Conservation (phyloP, 2,888 invertebrate species). For the Nephrocerus scutellatus region DNA sequence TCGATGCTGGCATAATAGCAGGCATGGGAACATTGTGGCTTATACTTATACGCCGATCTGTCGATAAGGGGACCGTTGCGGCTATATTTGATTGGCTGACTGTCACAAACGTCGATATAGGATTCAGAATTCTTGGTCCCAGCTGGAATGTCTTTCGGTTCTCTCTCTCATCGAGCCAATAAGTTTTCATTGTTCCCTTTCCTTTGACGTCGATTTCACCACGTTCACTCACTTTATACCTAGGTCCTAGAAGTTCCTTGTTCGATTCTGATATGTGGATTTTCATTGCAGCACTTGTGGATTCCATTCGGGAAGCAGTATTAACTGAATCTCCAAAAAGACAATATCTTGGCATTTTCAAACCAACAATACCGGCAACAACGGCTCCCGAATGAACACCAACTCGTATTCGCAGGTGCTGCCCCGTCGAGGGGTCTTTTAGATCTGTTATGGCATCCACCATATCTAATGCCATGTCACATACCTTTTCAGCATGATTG, state of each 20-base stretch:
- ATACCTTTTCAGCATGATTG: conserved; percentile 86
- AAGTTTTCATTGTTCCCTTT: conserved; percentile 85
- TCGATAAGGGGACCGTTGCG: conserved; percentile 1
- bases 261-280: conserved; percentile 92
- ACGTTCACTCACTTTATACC: conserved; percentile 68
- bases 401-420: conserved; percentile 74
- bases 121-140: conserved; percentile 31
- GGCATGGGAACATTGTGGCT: conserved; percentile 26
- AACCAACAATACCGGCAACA: conserved; percentile 87
- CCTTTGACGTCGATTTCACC: conserved; percentile 87
- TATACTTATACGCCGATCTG: conserved; percentile 29
- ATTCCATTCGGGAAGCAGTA: conserved; percentile 89
- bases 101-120: conserved; percentile 27
- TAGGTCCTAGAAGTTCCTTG: conserved; percentile 63
- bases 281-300: conserved; percentile 86
- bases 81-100: conserved; percentile 1
- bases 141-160: conserved; percentile 53
- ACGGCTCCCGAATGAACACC: conserved; percentile 89
- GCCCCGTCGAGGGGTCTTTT: conserved; percentile 86
- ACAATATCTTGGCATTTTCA: conserved; percentile 74
- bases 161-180: conserved; percentile 73
- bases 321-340: conserved; percentile 84
- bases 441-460: conserved; percentile 84
- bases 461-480: conserved; percentile 96
- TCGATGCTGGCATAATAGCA: too few species aligned